phyloP scores from a whole-genome alignment of 2,113 vertebrate genomes.

The Mormoops blainvillei region DNA sequence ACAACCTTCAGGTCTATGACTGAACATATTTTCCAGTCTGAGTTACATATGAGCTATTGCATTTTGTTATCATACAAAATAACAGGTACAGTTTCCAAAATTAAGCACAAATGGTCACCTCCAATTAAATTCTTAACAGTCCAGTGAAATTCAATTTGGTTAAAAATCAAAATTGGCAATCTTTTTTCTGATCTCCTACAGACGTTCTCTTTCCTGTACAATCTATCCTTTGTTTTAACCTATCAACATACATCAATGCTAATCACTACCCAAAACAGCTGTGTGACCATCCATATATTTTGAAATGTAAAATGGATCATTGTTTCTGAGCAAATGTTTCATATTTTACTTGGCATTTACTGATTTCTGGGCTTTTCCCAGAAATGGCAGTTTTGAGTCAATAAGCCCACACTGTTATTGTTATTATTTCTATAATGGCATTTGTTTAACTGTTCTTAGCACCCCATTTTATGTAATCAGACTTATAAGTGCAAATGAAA shows the following conservation, averaged over 20 bases:
- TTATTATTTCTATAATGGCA: slow-evolving; percentile 16
- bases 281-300: neutral
- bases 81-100: neutral
- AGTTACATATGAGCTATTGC: neutral
- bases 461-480: slow-evolving; percentile 30
- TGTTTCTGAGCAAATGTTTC: slow-evolving; percentile 35
- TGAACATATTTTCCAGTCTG: neutral
- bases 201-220: neutral
- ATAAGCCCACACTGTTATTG: neutral
- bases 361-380: slow-evolving; percentile 29
- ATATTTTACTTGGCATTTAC: slow-evolving; percentile 1
- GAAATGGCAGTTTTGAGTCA: neutral
- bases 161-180: slow-evolving; percentile 1
- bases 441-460: slow-evolving; percentile 19
- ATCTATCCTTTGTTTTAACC: neutral
- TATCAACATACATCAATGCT: neutral
- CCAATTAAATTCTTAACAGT: slow-evolving; percentile 13
- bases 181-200: neutral
- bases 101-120: slow-evolving; percentile 26
- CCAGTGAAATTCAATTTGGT: slow-evolving; percentile 26
- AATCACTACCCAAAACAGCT: neutral
- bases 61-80: neutral
- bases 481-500: slow-evolving; percentile 2
- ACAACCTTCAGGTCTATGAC: neutral
- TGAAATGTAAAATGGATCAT: slow-evolving; percentile 12